Conservation (phyloP, 2,797 vertebrate species). For the Eospalax fontanierii region DNA sequence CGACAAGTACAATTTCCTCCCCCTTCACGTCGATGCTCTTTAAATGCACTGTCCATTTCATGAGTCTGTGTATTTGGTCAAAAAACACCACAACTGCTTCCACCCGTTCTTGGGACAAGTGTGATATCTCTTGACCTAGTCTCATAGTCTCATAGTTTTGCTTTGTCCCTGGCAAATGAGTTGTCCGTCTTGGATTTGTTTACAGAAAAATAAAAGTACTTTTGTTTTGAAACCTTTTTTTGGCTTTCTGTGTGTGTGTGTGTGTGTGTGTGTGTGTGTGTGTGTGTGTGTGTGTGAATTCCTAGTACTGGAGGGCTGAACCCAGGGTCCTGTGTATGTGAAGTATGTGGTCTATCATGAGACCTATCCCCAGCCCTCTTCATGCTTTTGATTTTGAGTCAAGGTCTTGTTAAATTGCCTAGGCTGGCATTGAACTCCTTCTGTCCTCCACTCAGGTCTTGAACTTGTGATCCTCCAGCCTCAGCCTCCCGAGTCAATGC, state of each 20-base stretch:
- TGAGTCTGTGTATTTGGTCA: conserved; percentile 37
- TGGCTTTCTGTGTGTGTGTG: not conserved
- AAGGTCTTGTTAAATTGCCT: too few species aligned
- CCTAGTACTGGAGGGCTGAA: not conserved
- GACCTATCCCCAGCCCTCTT: not conserved
- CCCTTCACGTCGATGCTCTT: not conserved
- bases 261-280: not conserved
- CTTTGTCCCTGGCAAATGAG: not conserved
- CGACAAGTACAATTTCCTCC: conserved; percentile 1
- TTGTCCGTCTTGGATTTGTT: conserved; percentile 15
- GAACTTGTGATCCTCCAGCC: not conserved
- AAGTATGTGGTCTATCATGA: not conserved
- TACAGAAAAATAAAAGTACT: not conserved
- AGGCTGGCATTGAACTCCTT: not conserved
- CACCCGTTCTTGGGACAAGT: not conserved
- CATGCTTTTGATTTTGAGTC: not conserved
- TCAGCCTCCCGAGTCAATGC: not conserved
- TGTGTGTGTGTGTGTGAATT: not conserved
- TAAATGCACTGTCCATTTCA: conserved; percentile 7
- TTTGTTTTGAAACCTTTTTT: conserved; percentile 45
- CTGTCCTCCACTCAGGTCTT: not conserved
- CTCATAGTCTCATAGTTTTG: conserved; percentile 8
- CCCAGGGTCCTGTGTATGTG: not conserved
- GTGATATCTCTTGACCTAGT: not conserved
- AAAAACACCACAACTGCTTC: conserved; percentile 18